These are phyloP conservation scores for Sebastes matsubarae DNA, from an alignment of 2,797 vertebrate genomes.

Conservation along the genomic window DNA sequence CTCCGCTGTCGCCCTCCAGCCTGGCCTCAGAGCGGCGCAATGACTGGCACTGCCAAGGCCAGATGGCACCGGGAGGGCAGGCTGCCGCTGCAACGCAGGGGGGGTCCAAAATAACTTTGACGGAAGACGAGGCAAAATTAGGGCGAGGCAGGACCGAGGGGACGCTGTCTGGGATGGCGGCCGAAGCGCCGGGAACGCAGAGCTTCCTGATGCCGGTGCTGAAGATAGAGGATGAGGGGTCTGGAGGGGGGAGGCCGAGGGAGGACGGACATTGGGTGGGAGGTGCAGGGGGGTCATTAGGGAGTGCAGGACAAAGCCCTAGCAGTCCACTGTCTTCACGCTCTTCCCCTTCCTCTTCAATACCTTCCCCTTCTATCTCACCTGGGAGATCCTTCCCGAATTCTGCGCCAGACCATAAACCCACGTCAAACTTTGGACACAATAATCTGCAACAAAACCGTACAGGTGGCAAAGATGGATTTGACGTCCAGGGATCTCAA, in stretches of 20 bases:
- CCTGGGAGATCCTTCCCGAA: constrained; percentile 48
- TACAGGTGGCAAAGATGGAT: constrained; percentile 21
- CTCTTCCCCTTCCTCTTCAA: constrained; percentile 64
- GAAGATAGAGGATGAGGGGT: constrained; percentile 74
- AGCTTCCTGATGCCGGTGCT: constrained; percentile 37
- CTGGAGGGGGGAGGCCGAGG: constrained; percentile 56
- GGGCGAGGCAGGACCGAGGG: constrained; percentile 36
- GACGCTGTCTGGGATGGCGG: not conserved
- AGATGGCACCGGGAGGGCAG: constrained; percentile 51
- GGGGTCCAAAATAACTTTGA: constrained; percentile 54
- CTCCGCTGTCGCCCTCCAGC: constrained; percentile 44
- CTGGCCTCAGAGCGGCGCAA: constrained; percentile 40
- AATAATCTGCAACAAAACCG: constrained; percentile 26
- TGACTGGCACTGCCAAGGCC: constrained; percentile 60
- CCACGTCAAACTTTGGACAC: constrained; percentile 22
- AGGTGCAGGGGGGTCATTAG: constrained; percentile 53
- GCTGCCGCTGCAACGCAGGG: not conserved
- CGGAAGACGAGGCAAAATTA: constrained; percentile 52
- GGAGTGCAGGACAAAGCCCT: constrained; percentile 80
- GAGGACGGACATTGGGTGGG: constrained; percentile 75
- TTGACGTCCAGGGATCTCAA: constrained; percentile 40
- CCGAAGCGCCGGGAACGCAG: not conserved
- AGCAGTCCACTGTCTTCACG: constrained; percentile 71
- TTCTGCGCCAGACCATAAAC: constrained; percentile 20
- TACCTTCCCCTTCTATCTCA: constrained; percentile 65